These are phyloP conservation scores for Odontophorus gujanensis DNA, from an alignment of 2,113 vertebrate genomes.

Conservation along the genomic window DNA sequence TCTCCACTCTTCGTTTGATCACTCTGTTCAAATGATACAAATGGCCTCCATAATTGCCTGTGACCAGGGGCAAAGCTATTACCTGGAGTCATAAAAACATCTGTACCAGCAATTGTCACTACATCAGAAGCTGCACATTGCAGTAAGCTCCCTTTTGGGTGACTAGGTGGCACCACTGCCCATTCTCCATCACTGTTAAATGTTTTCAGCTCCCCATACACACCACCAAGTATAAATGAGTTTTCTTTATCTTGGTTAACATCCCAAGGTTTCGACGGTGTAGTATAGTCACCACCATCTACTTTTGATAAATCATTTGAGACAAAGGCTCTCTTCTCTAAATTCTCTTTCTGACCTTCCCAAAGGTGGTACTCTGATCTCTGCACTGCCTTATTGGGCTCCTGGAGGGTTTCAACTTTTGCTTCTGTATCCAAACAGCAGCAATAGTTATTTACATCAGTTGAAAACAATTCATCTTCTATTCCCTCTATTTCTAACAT, in stretches of 20 bases:
- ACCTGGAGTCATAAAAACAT: slow-evolving; percentile 95
- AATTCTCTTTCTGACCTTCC: slow-evolving; percentile 88
- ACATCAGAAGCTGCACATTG: slow-evolving; percentile 93
- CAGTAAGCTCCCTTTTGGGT: slow-evolving; percentile 84
- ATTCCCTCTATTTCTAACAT: slow-evolving; percentile 81
- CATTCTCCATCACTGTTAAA: slow-evolving; percentile 91
- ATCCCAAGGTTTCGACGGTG: slow-evolving; percentile 95
- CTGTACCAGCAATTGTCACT: slow-evolving; percentile 93
- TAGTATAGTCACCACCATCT: slow-evolving; percentile 93
- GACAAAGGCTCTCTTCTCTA: slow-evolving; percentile 85
- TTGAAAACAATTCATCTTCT: slow-evolving; percentile 84
- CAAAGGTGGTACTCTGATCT: slow-evolving; percentile 96
- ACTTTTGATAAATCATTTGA: slow-evolving; percentile 86
- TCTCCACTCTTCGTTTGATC: slow-evolving; percentile 86
- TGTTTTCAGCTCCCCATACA: slow-evolving; percentile 96
- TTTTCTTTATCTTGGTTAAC: slow-evolving; percentile 88
- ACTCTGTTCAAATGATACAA: slow-evolving; percentile 91
- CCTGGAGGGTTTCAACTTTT: slow-evolving; percentile 80
- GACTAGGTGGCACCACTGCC: slow-evolving; percentile 89
- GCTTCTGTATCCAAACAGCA: slow-evolving; percentile 87
- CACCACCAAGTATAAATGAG: slow-evolving; percentile 95
- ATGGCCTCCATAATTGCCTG: slow-evolving; percentile 92
- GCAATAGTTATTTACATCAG: slow-evolving; percentile 87
- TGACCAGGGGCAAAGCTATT: slow-evolving; percentile 94
- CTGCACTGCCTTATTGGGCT: slow-evolving; percentile 91